A percentile compares a stretch with the other conserved stretches of the same genome.
Evolutionary conservation across 1,140 invertebrate genomes (phyloP).

Genomic region (Bombus difficillimus): DNA sequence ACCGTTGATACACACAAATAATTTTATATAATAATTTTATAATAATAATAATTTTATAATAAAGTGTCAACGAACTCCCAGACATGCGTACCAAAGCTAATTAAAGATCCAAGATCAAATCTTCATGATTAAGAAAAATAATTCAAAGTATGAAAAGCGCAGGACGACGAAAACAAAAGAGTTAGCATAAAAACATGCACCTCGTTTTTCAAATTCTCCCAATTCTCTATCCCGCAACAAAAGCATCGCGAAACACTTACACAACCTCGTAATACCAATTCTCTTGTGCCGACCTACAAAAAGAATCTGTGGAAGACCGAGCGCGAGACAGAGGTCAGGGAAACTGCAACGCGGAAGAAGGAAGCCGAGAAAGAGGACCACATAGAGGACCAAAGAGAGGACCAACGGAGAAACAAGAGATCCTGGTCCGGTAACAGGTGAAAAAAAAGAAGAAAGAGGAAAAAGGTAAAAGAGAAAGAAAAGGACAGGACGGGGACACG

Average conservation of each 20-base stretch:
- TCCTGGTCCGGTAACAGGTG: not conserved
- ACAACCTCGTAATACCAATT: too few relatives aligned
- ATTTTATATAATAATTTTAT: too few relatives aligned
- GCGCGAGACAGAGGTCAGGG: not conserved
- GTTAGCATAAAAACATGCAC: accelerated
- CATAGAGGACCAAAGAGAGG: not conserved
- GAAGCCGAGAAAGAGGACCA: not conserved
- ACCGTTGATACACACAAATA: accelerated
- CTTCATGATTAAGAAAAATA: not conserved
- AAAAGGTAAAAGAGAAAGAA: not conserved
- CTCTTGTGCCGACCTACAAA: not conserved
- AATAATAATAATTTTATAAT: too few relatives aligned
- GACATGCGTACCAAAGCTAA: not conserved
- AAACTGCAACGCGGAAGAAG: slow-evolving; percentile 34
- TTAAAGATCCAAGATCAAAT: not conserved
- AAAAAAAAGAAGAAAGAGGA: not conserved
- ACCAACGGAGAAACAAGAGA: slow-evolving; percentile 1
- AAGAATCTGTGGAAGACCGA: not conserved
- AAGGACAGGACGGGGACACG: not conserved
- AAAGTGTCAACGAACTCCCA: too few relatives aligned
- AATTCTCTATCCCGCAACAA: not conserved
- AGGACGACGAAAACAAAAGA: too few relatives aligned
- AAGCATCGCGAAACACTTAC: not conserved
- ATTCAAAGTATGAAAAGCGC: not conserved
- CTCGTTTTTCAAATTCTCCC: not conserved